Evolutionary conservation across 2,797 vertebrate genomes (phyloP).

Genomic region (Morus bassanus): DNA sequence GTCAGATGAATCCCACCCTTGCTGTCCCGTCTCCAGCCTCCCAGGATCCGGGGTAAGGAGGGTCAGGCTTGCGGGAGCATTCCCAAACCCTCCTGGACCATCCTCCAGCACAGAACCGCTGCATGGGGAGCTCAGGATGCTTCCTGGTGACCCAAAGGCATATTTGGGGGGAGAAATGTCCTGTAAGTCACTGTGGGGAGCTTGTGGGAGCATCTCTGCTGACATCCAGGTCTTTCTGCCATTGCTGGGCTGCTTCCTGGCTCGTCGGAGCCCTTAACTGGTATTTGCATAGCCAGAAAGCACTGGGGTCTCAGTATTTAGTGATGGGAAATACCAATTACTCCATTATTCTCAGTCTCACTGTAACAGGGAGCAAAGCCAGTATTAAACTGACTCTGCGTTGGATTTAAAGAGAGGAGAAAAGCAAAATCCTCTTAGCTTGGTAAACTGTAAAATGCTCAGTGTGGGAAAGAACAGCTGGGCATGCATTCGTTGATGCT

Average conservation of each 20-base stretch:
- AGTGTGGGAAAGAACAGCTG: not conserved
- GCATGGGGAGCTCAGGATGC: accelerated
- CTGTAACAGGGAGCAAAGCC: not conserved
- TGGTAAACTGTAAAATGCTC: not conserved
- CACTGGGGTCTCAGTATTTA: accelerated
- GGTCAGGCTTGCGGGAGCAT: not conserved
- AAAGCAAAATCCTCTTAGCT: slow-evolving; percentile 20
- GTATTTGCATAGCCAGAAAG: not conserved
- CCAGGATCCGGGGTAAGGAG: not conserved
- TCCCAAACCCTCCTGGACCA: not conserved
- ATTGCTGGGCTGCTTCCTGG: not conserved
- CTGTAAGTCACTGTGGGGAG: not conserved
- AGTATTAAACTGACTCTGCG: accelerated
- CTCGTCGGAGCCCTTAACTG: not conserved
- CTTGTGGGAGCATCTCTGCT: not conserved
- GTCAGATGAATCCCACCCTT: not conserved
- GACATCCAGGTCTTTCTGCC: not conserved
- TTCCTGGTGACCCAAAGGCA: not conserved
- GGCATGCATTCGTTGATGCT: accelerated
- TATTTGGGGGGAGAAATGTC: accelerated
- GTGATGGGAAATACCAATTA: not conserved
- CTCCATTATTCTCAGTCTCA: not conserved
- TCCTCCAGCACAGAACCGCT: accelerated
- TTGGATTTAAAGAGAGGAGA: not conserved
- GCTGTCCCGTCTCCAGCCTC: not conserved